These are phyloP conservation scores for Leptura quadrifasciata DNA, from an alignment of 2,888 invertebrate species.

Conservation along the genomic window DNA sequence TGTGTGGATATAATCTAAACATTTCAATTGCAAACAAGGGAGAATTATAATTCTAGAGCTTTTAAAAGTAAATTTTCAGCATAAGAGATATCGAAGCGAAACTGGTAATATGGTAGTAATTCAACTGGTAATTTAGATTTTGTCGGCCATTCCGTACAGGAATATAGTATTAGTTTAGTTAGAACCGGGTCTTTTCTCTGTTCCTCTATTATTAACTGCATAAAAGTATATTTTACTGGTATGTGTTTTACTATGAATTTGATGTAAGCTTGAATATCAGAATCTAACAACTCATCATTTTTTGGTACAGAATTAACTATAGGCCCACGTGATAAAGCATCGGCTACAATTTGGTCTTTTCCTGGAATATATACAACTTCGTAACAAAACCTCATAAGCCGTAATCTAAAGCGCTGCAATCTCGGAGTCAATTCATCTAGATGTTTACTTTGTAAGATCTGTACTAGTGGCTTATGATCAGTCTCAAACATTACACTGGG, in stretches of 20 bases:
- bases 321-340: slow-evolving; percentile 10
- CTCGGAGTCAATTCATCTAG: slow-evolving; percentile 63
- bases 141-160: slow-evolving; percentile 36
- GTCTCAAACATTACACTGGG: slow-evolving; percentile 33
- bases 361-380: too few relatives aligned
- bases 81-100: slow-evolving; percentile 14
- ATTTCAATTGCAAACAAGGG: slow-evolving; percentile 29
- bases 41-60: slow-evolving; percentile 43
- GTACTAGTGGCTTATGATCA: slow-evolving; percentile 47
- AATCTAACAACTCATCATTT: neutral
- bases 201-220: slow-evolving; percentile 15
- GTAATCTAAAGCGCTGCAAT: slow-evolving; percentile 48
- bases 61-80: slow-evolving; percentile 41
- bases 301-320: neutral
- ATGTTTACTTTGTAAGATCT: slow-evolving; percentile 64
- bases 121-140: slow-evolving; percentile 36
- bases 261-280: slow-evolving; percentile 1
- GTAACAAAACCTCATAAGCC: slow-evolving; percentile 51
- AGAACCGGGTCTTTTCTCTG: slow-evolving; percentile 12
- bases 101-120: slow-evolving; percentile 40
- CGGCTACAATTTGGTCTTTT: slow-evolving; percentile 39
- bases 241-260: slow-evolving; percentile 1
- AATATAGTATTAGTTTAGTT: slow-evolving; percentile 12
- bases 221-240: slow-evolving; percentile 26
- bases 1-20: slow-evolving; percentile 43